A percentile compares a stretch with the other conserved stretches of the same genome.
Evolutionary conservation across 2,797 vertebrate species (phyloP).

Genomic region (Vultur gryphus): DNA sequence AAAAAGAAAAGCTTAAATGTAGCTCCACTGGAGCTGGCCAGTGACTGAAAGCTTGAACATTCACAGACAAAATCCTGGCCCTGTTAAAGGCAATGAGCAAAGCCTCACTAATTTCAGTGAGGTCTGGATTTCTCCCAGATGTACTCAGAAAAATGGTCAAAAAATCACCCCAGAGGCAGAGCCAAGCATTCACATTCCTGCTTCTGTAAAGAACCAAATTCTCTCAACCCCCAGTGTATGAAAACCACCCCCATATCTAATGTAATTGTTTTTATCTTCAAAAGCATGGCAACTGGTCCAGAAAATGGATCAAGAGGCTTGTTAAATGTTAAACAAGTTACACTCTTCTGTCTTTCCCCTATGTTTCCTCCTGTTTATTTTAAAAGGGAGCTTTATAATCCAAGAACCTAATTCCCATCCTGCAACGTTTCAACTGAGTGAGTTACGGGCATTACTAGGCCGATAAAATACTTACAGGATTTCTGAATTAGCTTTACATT

Average conservation of each 20-base stretch:
- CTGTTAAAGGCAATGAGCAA: neutral
- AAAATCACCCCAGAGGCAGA: neutral
- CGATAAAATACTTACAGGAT: slow-evolving; percentile 62
- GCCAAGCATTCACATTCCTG: neutral
- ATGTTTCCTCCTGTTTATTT: slow-evolving; percentile 66
- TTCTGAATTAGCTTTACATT: slow-evolving; percentile 51
- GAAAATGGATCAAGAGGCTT: slow-evolving; percentile 44
- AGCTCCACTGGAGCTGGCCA: neutral
- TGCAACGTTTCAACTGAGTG: slow-evolving; percentile 46
- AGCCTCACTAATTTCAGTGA: slow-evolving; percentile 18
- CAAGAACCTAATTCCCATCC: slow-evolving; percentile 60
- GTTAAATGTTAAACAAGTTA: slow-evolving; percentile 64
- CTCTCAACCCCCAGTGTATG: neutral
- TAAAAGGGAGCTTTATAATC: slow-evolving; percentile 58
- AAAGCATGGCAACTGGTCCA: slow-evolving; percentile 34
- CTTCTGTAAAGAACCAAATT: slow-evolving; percentile 12
- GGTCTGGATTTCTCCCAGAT: neutral
- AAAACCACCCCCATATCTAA: neutral
- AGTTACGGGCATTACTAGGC: slow-evolving; percentile 39
- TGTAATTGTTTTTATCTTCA: slow-evolving; percentile 40
- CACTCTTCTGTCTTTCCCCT: slow-evolving; percentile 4
- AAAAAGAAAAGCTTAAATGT: neutral
- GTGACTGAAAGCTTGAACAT: neutral
- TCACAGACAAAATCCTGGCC: slow-evolving; percentile 18
- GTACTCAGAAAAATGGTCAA: neutral